Percentiles rank a stretch among this genome's conserved stretches.
Conservation (phyloP, 2,888 invertebrate species). For the Buathra laborator region DNA sequence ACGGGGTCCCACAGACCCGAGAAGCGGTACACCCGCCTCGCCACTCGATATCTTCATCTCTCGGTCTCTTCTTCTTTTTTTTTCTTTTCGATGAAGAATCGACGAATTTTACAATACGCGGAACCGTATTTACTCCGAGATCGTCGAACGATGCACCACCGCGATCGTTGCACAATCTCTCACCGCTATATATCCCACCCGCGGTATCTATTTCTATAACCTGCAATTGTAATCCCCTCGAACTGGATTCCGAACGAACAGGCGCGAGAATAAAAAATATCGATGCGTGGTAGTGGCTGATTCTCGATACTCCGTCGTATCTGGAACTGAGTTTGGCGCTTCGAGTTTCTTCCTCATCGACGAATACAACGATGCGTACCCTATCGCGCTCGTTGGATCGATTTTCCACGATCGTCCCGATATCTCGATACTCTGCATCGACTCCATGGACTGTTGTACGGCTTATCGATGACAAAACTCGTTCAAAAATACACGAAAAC, state of each 20-base stretch:
- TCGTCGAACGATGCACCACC: slow-evolving; percentile 6
- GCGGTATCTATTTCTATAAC: not conserved
- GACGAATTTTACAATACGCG: not conserved
- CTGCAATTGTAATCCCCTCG: slow-evolving; percentile 2
- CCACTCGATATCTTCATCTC: slow-evolving; percentile 82
- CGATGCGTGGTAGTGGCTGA: not conserved
- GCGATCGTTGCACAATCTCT: not conserved
- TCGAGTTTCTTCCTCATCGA: slow-evolving; percentile 48
- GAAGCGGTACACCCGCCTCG: slow-evolving; percentile 82
- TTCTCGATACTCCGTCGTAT: not conserved
- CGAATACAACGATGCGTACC: slow-evolving; percentile 60
- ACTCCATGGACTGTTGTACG: slow-evolving; percentile 47
- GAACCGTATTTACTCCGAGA: not conserved
- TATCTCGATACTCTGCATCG: slow-evolving; percentile 43
- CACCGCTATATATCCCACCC: slow-evolving; percentile 26
- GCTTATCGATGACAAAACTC: not conserved
- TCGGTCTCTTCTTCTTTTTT: slow-evolving; percentile 8
- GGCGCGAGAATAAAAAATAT: not conserved
- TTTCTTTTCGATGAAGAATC: slow-evolving; percentile 19
- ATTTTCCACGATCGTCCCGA: slow-evolving; percentile 13
- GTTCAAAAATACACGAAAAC: not conserved
- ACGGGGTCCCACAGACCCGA: slow-evolving; percentile 83
- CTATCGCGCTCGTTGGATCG: slow-evolving; percentile 28
- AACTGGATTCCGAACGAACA: not conserved
- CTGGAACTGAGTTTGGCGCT: slow-evolving; percentile 2